Evolutionary conservation across 2,888 invertebrate genomes (phyloP).

Genomic region (Halocaridina rubra): DNA sequence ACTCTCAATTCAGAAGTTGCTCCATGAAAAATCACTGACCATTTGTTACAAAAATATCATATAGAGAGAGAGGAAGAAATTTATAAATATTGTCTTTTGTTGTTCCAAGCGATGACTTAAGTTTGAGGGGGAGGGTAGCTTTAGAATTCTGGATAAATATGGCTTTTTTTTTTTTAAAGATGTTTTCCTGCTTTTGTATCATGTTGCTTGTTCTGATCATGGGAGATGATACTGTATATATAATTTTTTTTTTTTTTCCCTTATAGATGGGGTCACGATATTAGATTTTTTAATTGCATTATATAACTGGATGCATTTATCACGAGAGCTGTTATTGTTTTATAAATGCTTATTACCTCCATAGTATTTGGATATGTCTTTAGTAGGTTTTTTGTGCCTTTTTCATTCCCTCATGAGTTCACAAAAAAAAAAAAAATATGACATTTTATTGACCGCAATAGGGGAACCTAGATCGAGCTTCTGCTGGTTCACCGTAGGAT

Average conservation of each 20-base stretch:
- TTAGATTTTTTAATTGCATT: no score
- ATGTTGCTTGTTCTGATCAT: not conserved
- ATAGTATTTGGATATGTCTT: slow-evolving; percentile 55
- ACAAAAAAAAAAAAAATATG: slow-evolving; percentile 49
- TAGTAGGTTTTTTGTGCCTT: slow-evolving; percentile 60
- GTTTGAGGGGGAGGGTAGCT: no score
- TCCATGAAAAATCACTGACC: no score
- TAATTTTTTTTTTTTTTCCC: not conserved
- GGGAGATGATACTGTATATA: no score
- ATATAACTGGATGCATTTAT: slow-evolving; percentile 50
- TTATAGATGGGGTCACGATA: no score
- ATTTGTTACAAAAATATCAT: no score
- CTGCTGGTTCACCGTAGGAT: slow-evolving; percentile 46
- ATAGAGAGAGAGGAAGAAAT: no score
- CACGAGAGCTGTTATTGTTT: slow-evolving; percentile 34
- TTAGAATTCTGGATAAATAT: slow-evolving; percentile 21
- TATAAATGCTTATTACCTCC: slow-evolving; percentile 39
- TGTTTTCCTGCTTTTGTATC: slow-evolving; percentile 18
- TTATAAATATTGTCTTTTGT: not conserved
- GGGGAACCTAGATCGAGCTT: slow-evolving; percentile 55
- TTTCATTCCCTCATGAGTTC: slow-evolving; percentile 47
- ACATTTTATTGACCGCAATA: slow-evolving; percentile 39
- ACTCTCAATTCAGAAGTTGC: no score
- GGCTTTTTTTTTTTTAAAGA: slow-evolving; percentile 19
- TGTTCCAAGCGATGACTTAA: slow-evolving; percentile 46